Conservation (phyloP, 2,888 invertebrate genomes). For the Pelosia muscerda region DNA sequence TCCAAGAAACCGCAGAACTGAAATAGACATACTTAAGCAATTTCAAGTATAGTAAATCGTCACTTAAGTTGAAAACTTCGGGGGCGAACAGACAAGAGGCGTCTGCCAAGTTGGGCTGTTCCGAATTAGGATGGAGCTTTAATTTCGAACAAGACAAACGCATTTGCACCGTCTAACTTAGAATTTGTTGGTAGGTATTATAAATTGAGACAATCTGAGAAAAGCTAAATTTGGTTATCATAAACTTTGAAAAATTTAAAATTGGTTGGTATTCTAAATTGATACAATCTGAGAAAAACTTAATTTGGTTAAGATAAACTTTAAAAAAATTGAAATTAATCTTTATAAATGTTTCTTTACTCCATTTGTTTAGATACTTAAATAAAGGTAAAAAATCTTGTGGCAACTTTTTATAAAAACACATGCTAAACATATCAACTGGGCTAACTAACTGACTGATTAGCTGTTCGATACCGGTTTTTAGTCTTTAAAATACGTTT, state of each 20-base stretch:
- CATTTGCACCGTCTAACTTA: conserved; percentile 57
- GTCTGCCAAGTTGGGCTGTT: conserved; percentile 57
- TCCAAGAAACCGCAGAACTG: conserved; percentile 13
- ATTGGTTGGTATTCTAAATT: not conserved
- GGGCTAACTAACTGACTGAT: too few relatives aligned
- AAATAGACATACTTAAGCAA: conserved; percentile 21
- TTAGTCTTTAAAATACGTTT: too few relatives aligned
- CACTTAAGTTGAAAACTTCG: conserved; percentile 19
- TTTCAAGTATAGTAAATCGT: conserved; percentile 20
- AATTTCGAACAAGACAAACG: conserved; percentile 69
- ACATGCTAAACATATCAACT: too few relatives aligned
- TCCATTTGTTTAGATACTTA: too few relatives aligned
- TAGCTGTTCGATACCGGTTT: too few relatives aligned
- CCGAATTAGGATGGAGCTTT: conserved; percentile 49
- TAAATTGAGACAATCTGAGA: not conserved
- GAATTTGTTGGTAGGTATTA: conserved; percentile 19
- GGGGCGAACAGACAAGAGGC: conserved; percentile 10
- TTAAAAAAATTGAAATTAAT: too few relatives aligned
- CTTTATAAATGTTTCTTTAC: too few relatives aligned
- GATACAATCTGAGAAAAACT: too few relatives aligned
- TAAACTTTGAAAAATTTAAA: not conserved
- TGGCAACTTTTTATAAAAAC: too few relatives aligned
- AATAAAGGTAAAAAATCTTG: too few relatives aligned
- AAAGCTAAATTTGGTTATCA: not conserved
- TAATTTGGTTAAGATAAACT: too few relatives aligned